phyloP scores from a whole-genome alignment of 1,140 invertebrate genomes.

The Radopholus similis region DNA sequence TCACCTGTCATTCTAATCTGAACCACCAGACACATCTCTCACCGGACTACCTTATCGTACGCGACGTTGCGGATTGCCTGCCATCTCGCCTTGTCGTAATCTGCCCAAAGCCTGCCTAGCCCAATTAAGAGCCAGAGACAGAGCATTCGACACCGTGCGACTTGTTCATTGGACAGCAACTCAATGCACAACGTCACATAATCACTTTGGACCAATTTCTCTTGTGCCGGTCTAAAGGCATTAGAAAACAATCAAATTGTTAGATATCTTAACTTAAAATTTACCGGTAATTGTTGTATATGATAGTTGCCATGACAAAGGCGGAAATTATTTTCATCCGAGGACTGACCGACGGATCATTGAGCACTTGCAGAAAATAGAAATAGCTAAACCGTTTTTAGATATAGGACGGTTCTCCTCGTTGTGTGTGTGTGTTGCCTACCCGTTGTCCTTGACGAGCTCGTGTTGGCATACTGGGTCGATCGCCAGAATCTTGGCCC shows the following conservation, averaged over 20 bases:
- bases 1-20: conserved; percentile 12
- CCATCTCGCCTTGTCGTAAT: conserved; percentile 87
- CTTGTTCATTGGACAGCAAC: conserved; percentile 40
- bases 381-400: not conserved
- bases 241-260: not conserved
- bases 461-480: conserved; percentile 83
- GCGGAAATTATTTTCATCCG: conserved; percentile 51
- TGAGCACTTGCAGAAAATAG: conserved; percentile 60
- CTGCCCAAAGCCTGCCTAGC: conserved; percentile 86
- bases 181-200: conserved; percentile 54
- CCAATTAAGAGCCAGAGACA: conserved; percentile 88
- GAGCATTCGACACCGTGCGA: conserved; percentile 65
- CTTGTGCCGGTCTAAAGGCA: conserved; percentile 47
- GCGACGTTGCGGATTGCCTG: conserved; percentile 88
- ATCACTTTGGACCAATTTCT: conserved; percentile 48
- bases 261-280: not conserved
- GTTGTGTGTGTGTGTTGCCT: too few species aligned
- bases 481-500: conserved; percentile 96
- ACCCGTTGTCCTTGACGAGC: conserved; percentile 79
- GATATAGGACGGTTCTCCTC: too few species aligned
- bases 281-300: conserved; percentile 54
- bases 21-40: conserved; percentile 6
- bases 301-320: conserved; percentile 56
- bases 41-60: conserved; percentile 68
- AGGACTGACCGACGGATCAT: conserved; percentile 56